Base-by-base conservation (phyloP, 2,113 vertebrate species). In the Hypomesus transpacificus region DNA sequence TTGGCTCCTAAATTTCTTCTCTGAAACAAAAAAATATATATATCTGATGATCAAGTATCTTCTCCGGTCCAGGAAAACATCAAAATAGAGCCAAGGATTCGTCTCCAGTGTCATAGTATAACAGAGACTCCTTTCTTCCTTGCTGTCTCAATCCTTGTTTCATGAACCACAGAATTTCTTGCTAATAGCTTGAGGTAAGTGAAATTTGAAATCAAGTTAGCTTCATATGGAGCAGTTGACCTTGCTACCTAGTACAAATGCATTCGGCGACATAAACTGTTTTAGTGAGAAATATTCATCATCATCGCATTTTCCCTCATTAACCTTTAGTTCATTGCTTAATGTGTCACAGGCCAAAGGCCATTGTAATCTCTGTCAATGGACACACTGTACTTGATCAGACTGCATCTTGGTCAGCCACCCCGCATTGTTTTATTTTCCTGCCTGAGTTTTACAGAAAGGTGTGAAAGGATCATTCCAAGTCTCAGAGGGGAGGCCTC, bases 391-490 rank as follows among this genome's bases (percentile, higher is more conserved):
- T 82, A 86, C 88, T 85, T 88, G 85, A 90, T 90, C 89, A 90
- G 88, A 86, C 87, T 75, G 83, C 82, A 77, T 77, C 85, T 82
- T 80, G 85, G 84, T 87, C 89, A 86, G 90, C 90, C 80, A 69
- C 85, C 87, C 54, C 6, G 26, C 87, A 91, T 90, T 90, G 89
- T 91, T 88, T 84, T 85, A 86, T 90, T 86, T 90, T 91, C 88
- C 89, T 89, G 89, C 87, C 65, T 54, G 70, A 66, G 86, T 90
- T 90, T 87, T 84, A 87, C 74, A 63, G 75, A 76, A 77, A 92
- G 90, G 91, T 92, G 91, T 92, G 91, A 92, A 92, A 89, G 86
- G 85, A 90, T 88, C 84, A 87, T 89, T 88, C 82, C 82, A 80
- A 73, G 80, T 87, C 90, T 87, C 89, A 81, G 86, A 90, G 89